These are phyloP conservation scores for Festucalex cinctus DNA, from an alignment of 2,113 vertebrate species.

Conservation along the genomic window DNA sequence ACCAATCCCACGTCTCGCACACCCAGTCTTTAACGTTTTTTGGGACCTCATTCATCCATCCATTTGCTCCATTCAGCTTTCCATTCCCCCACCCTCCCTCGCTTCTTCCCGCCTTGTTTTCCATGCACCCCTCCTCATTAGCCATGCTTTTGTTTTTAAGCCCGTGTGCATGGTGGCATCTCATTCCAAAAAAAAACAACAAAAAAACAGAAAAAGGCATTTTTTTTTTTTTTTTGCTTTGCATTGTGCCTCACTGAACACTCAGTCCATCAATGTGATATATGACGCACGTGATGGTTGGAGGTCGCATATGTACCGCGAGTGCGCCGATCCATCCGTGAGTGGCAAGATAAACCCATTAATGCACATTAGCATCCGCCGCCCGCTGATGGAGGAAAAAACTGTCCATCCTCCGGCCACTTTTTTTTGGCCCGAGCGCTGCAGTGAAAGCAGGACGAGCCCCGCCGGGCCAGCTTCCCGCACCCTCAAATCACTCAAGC, in stretches of 20 bases:
- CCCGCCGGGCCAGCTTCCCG: constrained; percentile 44
- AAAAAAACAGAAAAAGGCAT: not conserved
- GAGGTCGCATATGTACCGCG: constrained; percentile 40
- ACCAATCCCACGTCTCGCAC: not conserved
- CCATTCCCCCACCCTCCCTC: not conserved
- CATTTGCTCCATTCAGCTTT: constrained; percentile 60
- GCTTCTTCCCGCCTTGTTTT: constrained; percentile 34
- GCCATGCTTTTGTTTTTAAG: constrained; percentile 62
- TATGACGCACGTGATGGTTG: constrained; percentile 27
- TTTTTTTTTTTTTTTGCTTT: not conserved
- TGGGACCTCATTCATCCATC: constrained; percentile 57
- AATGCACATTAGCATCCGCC: constrained; percentile 22
- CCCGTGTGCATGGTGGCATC: constrained; percentile 24
- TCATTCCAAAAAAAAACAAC: not conserved
- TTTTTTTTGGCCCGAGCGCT: constrained; percentile 21
- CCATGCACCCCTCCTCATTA: constrained; percentile 46
- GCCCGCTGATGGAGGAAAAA: constrained; percentile 8
- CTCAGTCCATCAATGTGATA: not conserved
- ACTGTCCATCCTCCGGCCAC: not conserved
- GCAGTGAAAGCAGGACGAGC: constrained; percentile 65
- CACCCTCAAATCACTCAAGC: constrained; percentile 9
- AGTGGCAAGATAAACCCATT: constrained; percentile 22
- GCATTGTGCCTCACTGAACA: not conserved
- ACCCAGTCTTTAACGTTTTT: not conserved
- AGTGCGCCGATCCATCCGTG: constrained; percentile 20